Evolutionary conservation across 2,113 vertebrate species (phyloP).

Genomic region (Pygoscelis adeliae): DNA sequence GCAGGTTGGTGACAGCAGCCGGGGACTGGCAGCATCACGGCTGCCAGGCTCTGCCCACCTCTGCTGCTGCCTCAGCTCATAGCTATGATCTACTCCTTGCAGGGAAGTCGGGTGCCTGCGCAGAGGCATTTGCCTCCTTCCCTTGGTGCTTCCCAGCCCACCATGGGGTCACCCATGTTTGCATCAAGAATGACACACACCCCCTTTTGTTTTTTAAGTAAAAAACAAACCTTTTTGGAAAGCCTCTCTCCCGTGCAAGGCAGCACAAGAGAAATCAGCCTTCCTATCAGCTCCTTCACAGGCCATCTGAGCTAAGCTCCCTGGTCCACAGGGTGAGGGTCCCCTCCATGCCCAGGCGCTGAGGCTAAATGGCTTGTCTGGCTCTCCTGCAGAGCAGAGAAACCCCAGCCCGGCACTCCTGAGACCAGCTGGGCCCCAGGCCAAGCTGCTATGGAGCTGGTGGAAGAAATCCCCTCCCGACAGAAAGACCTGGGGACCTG

Average conservation of each 20-base stretch:
- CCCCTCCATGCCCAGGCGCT: neutral
- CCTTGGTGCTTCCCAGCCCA: neutral
- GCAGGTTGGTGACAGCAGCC: neutral
- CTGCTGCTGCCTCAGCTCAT: neutral
- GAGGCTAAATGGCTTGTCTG: slow-evolving; percentile 10
- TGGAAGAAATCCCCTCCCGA: neutral
- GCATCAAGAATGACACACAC: neutral
- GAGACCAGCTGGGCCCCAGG: neutral
- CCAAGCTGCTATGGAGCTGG: neutral
- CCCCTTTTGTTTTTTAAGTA: neutral
- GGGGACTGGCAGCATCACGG: neutral
- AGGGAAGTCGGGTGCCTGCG: rapidly evolving
- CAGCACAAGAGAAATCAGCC: neutral
- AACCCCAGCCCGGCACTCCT: neutral
- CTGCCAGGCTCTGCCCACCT: neutral
- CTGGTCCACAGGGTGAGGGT: neutral
- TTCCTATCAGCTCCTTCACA: slow-evolving; percentile 21
- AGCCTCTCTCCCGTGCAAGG: neutral
- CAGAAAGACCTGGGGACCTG: neutral
- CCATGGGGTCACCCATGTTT: neutral
- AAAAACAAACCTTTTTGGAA: neutral
- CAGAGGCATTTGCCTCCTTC: neutral
- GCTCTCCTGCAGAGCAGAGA: slow-evolving; percentile 34
- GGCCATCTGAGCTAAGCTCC: slow-evolving; percentile 4
- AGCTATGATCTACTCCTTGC: neutral